These are phyloP conservation scores for Argyresthia albistria DNA, from an alignment of 2,888 invertebrate species.

Conservation along the genomic window DNA sequence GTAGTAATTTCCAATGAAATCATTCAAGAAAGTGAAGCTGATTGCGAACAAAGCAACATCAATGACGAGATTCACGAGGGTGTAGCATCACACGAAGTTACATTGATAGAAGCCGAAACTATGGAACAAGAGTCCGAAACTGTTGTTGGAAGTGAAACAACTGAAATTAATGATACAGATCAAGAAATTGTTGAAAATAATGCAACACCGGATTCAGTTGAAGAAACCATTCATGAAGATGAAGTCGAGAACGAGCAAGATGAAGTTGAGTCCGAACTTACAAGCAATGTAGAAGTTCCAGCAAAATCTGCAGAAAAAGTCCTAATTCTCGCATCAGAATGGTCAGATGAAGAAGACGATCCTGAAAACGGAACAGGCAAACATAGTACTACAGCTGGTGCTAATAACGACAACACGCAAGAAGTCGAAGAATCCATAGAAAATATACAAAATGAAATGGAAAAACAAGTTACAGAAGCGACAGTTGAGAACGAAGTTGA, in stretches of 20 bases:
- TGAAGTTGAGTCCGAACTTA: no score
- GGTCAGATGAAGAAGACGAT: constrained; percentile 46
- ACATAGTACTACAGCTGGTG: constrained; percentile 9
- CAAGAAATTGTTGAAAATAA: constrained; percentile 5
- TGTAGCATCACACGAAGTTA: neutral
- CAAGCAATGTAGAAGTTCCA: constrained; percentile 2
- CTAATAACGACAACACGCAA: constrained; percentile 13
- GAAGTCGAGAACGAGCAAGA: neutral
- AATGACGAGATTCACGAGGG: neutral
- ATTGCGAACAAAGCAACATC: constrained; percentile 4
- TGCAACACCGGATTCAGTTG: neutral
- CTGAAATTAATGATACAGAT: neutral
- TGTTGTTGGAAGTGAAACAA: constrained; percentile 3
- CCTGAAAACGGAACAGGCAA: constrained; percentile 5
- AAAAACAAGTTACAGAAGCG: constrained; percentile 33
- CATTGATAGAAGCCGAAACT: neutral
- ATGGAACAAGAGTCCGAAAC: neutral
- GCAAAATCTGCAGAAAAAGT: constrained; percentile 24
- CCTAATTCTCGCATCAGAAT: constrained; percentile 41
- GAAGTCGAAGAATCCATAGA: constrained; percentile 58
- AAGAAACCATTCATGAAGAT: constrained; percentile 11
- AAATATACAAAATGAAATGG: constrained; percentile 59
- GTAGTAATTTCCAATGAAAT: neutral
- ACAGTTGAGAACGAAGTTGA: constrained; percentile 3
- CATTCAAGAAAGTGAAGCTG: constrained; percentile 9